Percentiles rank a stretch among this genome's conserved stretches.
phyloP scores from a whole-genome alignment of 2,888 invertebrate species.

The Synergus umbraculus region DNA sequence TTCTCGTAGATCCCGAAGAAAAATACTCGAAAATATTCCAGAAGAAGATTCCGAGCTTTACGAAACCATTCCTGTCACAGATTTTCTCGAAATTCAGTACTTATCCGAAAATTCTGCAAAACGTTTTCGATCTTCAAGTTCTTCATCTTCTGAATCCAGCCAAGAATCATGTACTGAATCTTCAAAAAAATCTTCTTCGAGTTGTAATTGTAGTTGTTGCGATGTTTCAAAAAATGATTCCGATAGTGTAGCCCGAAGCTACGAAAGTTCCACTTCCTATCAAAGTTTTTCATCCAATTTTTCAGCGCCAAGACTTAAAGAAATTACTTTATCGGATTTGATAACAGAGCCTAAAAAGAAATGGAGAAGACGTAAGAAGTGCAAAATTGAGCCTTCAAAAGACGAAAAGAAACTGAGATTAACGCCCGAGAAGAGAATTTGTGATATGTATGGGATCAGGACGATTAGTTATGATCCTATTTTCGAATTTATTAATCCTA shows the following conservation, averaged over 20 bases:
- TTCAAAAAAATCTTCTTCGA: neutral
- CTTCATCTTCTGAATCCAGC: neutral
- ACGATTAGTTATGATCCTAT: constrained; percentile 26
- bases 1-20: neutral
- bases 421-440: constrained; percentile 4
- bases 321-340: constrained; percentile 4
- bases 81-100: neutral
- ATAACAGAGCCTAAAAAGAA: neutral
- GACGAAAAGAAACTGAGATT: neutral
- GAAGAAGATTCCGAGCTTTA: neutral
- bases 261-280: neutral
- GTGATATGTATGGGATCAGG: constrained; percentile 27
- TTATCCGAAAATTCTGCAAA: neutral
- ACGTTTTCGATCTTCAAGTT: neutral
- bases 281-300: constrained; percentile 12
- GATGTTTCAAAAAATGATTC: neutral
- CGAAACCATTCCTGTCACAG: neutral
- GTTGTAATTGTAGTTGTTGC: constrained; percentile 7
- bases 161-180: neutral
- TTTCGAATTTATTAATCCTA: constrained; percentile 14
- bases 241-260: neutral
- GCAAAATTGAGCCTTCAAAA: neutral
- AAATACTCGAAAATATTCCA: neutral
- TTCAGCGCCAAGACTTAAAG: constrained; percentile 1
- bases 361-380: neutral